A percentile compares a stretch with the other conserved stretches of the same genome.
Conservation (phyloP, 2,888 invertebrate genomes). For the Yponomeuta plumbellus region DNA sequence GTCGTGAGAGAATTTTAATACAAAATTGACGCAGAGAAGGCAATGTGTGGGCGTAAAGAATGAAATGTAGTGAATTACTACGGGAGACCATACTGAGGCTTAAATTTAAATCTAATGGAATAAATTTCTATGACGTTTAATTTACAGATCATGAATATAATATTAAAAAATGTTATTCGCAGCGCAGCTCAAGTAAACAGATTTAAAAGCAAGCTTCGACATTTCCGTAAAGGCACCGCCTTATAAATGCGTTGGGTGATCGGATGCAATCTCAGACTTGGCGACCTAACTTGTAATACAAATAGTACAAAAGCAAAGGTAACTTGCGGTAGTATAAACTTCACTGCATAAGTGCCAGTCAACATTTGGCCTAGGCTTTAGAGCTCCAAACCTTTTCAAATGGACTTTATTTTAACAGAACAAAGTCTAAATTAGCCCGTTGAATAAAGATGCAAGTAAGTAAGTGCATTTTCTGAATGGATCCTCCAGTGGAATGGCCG, state of each 20-base stretch:
- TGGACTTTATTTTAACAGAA: neutral
- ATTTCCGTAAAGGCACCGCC: neutral
- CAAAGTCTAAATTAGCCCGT: neutral
- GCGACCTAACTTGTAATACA: neutral
- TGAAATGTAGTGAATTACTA: neutral
- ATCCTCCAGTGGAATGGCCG: conserved; percentile 18
- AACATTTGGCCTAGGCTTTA: conserved; percentile 26
- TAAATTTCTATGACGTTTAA: conserved; percentile 13
- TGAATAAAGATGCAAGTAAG: neutral
- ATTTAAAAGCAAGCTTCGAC: neutral
- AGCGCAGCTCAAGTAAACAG: neutral
- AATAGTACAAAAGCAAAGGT: neutral
- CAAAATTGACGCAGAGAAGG: neutral
- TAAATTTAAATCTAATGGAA: conserved; percentile 6
- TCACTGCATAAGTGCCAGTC: conserved; percentile 43
- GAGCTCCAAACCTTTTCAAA: neutral
- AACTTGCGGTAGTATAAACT: neutral
- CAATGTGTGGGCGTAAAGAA: neutral
- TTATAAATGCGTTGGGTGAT: neutral
- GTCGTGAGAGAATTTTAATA: neutral
- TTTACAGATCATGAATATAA: conserved; percentile 27
- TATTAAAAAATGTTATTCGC: conserved; percentile 44
- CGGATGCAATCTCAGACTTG: neutral
- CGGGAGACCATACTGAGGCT: neutral
- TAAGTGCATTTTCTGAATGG: conserved; percentile 7